A percentile compares a stretch with the other conserved stretches of the same genome.
These are phyloP conservation scores for Apostichopus parvimensis DNA, from an alignment of 35 echinoderm and acorn worm genomes.

Conservation along the genomic window DNA sequence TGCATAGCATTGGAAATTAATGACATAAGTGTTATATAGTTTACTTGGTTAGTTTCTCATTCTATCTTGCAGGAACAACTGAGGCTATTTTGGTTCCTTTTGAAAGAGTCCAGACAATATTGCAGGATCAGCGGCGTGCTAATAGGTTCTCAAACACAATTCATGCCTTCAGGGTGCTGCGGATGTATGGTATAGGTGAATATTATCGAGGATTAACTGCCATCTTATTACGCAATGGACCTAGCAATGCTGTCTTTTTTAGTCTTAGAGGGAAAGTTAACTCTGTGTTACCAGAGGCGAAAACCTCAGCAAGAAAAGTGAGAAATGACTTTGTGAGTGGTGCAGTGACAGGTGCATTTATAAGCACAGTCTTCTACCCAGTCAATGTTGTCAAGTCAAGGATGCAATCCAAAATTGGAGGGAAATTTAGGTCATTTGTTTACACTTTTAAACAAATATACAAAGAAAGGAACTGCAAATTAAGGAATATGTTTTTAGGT, in stretches of 20 bases:
- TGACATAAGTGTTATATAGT: too few relatives aligned
- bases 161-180: conserved; percentile 73
- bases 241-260: conserved; percentile 95
- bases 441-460: conserved; percentile 84
- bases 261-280: conserved; percentile 71
- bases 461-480: conserved; percentile 63
- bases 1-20: too few relatives aligned
- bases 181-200: conserved; percentile 66
- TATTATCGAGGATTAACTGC: conserved; percentile 91
- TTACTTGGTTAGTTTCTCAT: too few relatives aligned
- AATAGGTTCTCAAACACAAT: conserved; percentile 76
- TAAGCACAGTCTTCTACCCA: conserved; percentile 89
- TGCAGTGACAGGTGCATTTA: conserved; percentile 77
- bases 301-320: conserved; percentile 51
- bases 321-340: conserved; percentile 87
- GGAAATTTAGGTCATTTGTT: conserved; percentile 63
- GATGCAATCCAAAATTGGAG: conserved; percentile 87
- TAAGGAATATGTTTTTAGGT: conserved; percentile 82
- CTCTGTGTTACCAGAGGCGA: conserved; percentile 63
- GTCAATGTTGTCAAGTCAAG: conserved; percentile 93
- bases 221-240: conserved; percentile 91
- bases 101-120: conserved; percentile 91
- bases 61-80: conserved; percentile 70
- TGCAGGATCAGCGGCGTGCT: conserved; percentile 83
- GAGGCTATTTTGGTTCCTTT: conserved; percentile 90